These are phyloP conservation scores for Xyliphius kryptos DNA, from an alignment of 2,113 vertebrate genomes.

Conservation along the genomic window DNA sequence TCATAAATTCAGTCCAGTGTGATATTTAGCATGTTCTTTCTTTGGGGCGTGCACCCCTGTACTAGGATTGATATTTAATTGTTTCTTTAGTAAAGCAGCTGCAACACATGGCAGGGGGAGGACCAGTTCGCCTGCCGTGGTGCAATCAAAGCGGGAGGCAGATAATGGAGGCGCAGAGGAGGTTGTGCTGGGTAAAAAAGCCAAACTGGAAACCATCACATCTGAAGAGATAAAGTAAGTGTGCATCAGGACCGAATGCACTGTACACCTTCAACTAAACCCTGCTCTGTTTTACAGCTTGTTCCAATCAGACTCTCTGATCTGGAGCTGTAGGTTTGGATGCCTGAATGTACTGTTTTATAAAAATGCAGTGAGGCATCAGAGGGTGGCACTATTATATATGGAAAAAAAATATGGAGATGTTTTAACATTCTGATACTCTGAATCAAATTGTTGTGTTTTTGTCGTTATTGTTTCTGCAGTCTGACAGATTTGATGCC, in stretches of 20 bases:
- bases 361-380: too few species aligned
- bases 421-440: not conserved
- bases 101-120: slow-evolving; percentile 51
- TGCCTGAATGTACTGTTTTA: too few species aligned
- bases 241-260: rapidly evolving
- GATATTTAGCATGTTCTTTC: not conserved
- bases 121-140: slow-evolving; percentile 40
- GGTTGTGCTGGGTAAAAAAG: slow-evolving; percentile 71
- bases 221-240: slow-evolving; percentile 81
- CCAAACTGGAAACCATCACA: slow-evolving; percentile 67
- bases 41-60: too few species aligned
- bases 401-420: too few species aligned
- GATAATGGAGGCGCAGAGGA: slow-evolving; percentile 67
- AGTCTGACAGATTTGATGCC: slow-evolving; percentile 93
- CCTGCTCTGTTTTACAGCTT: too few species aligned
- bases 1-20: too few species aligned
- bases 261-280: too few species aligned
- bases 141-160: slow-evolving; percentile 65
- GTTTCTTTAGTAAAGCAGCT: slow-evolving; percentile 59
- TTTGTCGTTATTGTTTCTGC: slow-evolving; percentile 18
- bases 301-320: too few species aligned
- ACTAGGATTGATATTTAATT: not conserved
- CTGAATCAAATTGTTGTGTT: not conserved
- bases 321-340: too few species aligned
- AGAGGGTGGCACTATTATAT: too few species aligned